These are phyloP conservation scores for Poecilia velifera DNA, from an alignment of 2,797 vertebrate species.

Conservation along the genomic window DNA sequence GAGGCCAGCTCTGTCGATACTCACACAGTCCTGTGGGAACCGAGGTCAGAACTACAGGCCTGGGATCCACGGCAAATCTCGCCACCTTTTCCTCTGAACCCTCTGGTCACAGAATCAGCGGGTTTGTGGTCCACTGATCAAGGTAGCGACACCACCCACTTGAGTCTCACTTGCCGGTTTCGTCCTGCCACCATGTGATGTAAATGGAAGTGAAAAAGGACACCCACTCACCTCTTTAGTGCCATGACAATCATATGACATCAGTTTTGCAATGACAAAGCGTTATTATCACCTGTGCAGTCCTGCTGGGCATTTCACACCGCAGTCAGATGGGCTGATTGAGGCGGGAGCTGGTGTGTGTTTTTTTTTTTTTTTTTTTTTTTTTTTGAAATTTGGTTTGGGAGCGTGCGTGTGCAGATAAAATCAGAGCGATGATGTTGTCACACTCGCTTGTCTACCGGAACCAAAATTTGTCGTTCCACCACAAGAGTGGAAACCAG, in stretches of 20 bases:
- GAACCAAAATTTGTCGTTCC: neutral
- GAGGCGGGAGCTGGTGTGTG: neutral
- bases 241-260: constrained; percentile 70
- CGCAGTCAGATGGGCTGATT: constrained; percentile 9
- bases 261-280: constrained; percentile 67
- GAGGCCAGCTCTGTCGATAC: constrained; percentile 4
- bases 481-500: constrained; percentile 7
- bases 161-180: constrained; percentile 62
- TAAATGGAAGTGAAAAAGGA: constrained; percentile 76
- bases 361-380: too few relatives aligned
- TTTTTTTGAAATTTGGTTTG: constrained; percentile 24
- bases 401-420: neutral
- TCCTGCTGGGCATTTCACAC: constrained; percentile 21
- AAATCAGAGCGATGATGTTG: neutral
- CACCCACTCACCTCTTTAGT: constrained; percentile 54
- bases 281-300: constrained; percentile 47
- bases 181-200: constrained; percentile 68
- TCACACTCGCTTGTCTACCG: neutral
- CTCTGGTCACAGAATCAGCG: constrained; percentile 5
- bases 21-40: neutral
- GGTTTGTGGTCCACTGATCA: constrained; percentile 55
- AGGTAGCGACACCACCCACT: constrained; percentile 60
- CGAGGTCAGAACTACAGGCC: constrained; percentile 10
- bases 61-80: neutral
- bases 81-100: neutral